Evolutionary conservation across 2,113 vertebrate genomes (phyloP), one percentile per base, ranked within the genome.

Genomic region (Andinoacara biseriatus): DNA sequence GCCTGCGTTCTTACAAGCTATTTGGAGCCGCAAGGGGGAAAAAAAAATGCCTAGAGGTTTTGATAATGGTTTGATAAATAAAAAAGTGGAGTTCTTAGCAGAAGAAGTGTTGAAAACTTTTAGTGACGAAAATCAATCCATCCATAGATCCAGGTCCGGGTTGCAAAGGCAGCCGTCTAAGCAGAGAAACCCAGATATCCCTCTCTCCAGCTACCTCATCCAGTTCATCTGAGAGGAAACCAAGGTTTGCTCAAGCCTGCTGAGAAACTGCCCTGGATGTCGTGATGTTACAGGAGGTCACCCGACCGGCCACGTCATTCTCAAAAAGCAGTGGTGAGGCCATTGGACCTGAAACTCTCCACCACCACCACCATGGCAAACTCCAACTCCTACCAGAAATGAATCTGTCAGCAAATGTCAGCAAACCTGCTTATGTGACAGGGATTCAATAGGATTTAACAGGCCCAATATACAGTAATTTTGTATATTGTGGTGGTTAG

Each of bases 1-100:
- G 5, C 33, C 26, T 75, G 22, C 49, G 15, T 67, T 58, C 61
- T 72, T 17, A 38, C 14, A 86, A 76, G 65, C 24, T 83, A 74
- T 38, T 78, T 15, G 58, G 5, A 59, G 59, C 49, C 57, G 11
- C 4, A 4, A 58, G 7, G 31, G n/a, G 5, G 2, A 13, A 72
- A 76, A 33, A 10, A 43, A 0, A 15, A 18, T 18, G 17, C 2
- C 2, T 15, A 58, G 24, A 69, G 24, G 40, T n/a, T n/a, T n/a
- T 69, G 43, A 69, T 22, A 62, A 38, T n/a, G 60, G 33, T 62
- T 62, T 38, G 60, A 38, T 62, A 38, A 63, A 22, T 63, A 22
- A 63, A 63, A 40, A 40, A 40, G 0, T 18, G 20, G 54, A n/a
- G n/a, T n/a, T n/a, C n/a, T 20, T 26, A 52, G 49, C 65, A 72